phyloP scores from a whole-genome alignment of 1,140 invertebrate species.

The Papilio aristodemus region DNA sequence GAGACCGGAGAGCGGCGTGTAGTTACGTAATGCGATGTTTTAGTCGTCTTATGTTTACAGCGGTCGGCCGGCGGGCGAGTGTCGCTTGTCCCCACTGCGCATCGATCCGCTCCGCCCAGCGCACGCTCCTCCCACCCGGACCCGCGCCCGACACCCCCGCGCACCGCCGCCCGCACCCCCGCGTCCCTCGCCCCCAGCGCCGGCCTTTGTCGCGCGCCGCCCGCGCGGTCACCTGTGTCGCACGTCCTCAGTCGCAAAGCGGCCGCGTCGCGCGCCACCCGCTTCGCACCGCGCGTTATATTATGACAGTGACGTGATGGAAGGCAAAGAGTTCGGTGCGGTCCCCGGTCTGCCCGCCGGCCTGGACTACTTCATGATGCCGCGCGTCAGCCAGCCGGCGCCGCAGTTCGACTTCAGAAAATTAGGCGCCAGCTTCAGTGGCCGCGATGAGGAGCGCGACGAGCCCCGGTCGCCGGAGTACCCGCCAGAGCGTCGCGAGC shows the following conservation, averaged over 20 bases:
- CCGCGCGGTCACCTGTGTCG: slow-evolving; percentile 78
- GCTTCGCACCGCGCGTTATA: slow-evolving; percentile 59
- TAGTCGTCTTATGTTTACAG: slow-evolving; percentile 67
- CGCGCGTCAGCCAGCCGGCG: slow-evolving; percentile 65
- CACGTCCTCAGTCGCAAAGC: slow-evolving; percentile 77
- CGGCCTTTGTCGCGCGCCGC: slow-evolving; percentile 70
- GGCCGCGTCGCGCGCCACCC: slow-evolving; percentile 75
- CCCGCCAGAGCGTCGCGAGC: slow-evolving; percentile 64
- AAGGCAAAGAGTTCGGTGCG: slow-evolving; percentile 72
- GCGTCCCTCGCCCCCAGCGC: slow-evolving; percentile 48
- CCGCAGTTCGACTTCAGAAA: slow-evolving; percentile 80
- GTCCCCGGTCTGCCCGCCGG: slow-evolving; percentile 72
- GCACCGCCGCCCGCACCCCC: slow-evolving; percentile 46
- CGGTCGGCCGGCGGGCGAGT: slow-evolving; percentile 59
- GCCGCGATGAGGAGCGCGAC: slow-evolving; percentile 67
- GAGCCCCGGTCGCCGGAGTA: slow-evolving; percentile 67
- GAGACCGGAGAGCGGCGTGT: slow-evolving; percentile 42
- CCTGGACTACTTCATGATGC: slow-evolving; percentile 79
- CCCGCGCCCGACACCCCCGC: slow-evolving; percentile 43
- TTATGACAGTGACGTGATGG: slow-evolving; percentile 75
- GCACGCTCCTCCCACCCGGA: slow-evolving; percentile 68
- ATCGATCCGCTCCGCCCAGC: slow-evolving; percentile 78
- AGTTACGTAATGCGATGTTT: slow-evolving; percentile 70
- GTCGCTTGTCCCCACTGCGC: slow-evolving; percentile 76
- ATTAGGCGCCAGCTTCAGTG: slow-evolving; percentile 78